These are phyloP conservation scores for Dione juno DNA, from an alignment of 2,888 invertebrate genomes.

Conservation along the genomic window DNA sequence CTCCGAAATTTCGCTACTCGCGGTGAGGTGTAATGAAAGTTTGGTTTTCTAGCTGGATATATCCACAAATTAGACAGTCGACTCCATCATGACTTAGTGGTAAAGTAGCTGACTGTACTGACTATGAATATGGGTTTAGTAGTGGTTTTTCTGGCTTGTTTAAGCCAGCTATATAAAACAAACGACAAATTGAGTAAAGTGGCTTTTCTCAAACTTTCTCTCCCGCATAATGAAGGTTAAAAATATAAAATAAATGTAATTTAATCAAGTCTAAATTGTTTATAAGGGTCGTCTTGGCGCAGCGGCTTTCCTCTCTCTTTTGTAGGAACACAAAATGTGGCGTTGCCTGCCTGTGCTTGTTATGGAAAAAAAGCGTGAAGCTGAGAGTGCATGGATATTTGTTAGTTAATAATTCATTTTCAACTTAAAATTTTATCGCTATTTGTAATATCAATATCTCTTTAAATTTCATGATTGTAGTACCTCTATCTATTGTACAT, in stretches of 20 bases:
- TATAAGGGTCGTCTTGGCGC: too few relatives aligned
- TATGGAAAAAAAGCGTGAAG: too few relatives aligned
- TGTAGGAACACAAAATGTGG: too few relatives aligned
- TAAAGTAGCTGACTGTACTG: neutral
- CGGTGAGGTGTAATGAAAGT: constrained; percentile 22
- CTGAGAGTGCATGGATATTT: neutral
- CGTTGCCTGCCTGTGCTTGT: too few relatives aligned
- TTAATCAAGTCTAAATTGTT: neutral
- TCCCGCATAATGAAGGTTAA: neutral
- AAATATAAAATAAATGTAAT: neutral
- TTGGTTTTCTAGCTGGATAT: neutral
- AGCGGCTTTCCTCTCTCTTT: too few relatives aligned
- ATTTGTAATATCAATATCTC: neutral
- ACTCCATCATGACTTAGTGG: neutral
- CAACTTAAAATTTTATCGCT: neutral
- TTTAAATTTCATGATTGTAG: neutral
- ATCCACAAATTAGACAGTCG: neutral
- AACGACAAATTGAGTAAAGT: neutral
- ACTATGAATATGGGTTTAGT: neutral
- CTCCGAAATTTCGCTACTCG: constrained; percentile 36
- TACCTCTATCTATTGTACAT: neutral
- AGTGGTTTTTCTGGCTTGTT: neutral
- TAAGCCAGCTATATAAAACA: too few relatives aligned
- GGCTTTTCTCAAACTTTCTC: neutral
- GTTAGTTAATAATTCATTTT: neutral